phyloP scores from a whole-genome alignment of 2,113 vertebrate species.

The Pelmatolapia mariae region DNA sequence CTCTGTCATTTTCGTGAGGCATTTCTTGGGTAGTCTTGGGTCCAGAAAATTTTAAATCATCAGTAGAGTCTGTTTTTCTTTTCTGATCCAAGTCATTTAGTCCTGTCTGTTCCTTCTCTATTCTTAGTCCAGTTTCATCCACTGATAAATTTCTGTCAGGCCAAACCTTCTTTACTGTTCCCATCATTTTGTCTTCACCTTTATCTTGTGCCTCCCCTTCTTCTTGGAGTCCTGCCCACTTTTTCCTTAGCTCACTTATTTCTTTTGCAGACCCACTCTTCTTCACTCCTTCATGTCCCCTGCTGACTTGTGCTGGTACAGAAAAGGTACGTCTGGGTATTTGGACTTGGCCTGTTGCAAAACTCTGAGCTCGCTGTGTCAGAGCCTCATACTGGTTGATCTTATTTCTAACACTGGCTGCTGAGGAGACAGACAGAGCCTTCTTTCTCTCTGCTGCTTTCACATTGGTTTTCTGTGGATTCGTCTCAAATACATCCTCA shows the following conservation, averaged over 20 bases:
- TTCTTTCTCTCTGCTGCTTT: conserved; percentile 3
- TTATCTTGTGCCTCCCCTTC: neutral
- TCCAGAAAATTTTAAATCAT: conserved; percentile 2
- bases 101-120: neutral
- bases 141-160: conserved; percentile 39
- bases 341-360: neutral
- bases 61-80: neutral
- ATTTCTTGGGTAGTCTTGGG: conserved; percentile 12
- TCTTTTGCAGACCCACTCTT: conserved; percentile 52
- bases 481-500: conserved; percentile 37
- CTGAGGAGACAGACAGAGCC: neutral
- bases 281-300: conserved; percentile 4
- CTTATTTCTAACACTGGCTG: conserved; percentile 67
- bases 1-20: neutral
- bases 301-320: conserved; percentile 24
- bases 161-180: neutral
- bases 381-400: conserved; percentile 73
- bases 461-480: neutral
- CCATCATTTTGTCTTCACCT: neutral
- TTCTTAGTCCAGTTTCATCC: conserved; percentile 16
- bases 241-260: neutral
- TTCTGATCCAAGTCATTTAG: neutral
- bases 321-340: conserved; percentile 49
- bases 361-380: conserved; percentile 40
- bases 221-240: neutral